Evolutionary conservation across 2,113 vertebrate genomes (phyloP).

Genomic region (Brachyhypopomus occidentalis): DNA sequence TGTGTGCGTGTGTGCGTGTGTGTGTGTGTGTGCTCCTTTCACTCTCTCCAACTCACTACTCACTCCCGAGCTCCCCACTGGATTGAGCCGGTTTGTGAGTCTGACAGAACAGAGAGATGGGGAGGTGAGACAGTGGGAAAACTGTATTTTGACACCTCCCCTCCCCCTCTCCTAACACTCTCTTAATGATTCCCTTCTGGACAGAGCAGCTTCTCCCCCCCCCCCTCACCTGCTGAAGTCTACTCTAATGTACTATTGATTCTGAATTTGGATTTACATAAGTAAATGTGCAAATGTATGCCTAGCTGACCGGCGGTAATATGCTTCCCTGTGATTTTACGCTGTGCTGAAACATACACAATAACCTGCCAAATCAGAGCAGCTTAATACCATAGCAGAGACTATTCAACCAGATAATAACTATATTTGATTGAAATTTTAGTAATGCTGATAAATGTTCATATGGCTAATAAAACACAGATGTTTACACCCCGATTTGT

Average conservation of each 20-base stretch:
- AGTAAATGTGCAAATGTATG: slow-evolving; percentile 50
- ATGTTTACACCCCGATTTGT: not conserved
- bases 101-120: slow-evolving; percentile 60
- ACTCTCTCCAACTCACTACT: slow-evolving; percentile 14
- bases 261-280: slow-evolving; percentile 52
- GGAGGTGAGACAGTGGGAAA: slow-evolving; percentile 47
- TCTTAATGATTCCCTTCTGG: slow-evolving; percentile 48
- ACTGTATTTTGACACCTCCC: slow-evolving; percentile 39
- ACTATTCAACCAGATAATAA: slow-evolving; percentile 19
- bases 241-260: slow-evolving; percentile 56
- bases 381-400: not conserved
- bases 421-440: slow-evolving; percentile 9
- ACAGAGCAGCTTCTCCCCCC: slow-evolving; percentile 52
- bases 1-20: not conserved
- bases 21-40: not conserved
- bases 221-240: slow-evolving; percentile 37
- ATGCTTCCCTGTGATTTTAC: slow-evolving; percentile 40
- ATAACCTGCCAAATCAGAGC: slow-evolving; percentile 29
- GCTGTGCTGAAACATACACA: slow-evolving; percentile 26
- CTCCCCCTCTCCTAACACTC: slow-evolving; percentile 23
- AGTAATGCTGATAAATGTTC: not conserved
- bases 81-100: slow-evolving; percentile 48
- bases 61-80: slow-evolving; percentile 26
- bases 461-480: not conserved
- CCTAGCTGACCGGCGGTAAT: slow-evolving; percentile 40